Evolutionary conservation across 2,113 vertebrate genomes (phyloP).

Genomic region (Trogon surrucura): DNA sequence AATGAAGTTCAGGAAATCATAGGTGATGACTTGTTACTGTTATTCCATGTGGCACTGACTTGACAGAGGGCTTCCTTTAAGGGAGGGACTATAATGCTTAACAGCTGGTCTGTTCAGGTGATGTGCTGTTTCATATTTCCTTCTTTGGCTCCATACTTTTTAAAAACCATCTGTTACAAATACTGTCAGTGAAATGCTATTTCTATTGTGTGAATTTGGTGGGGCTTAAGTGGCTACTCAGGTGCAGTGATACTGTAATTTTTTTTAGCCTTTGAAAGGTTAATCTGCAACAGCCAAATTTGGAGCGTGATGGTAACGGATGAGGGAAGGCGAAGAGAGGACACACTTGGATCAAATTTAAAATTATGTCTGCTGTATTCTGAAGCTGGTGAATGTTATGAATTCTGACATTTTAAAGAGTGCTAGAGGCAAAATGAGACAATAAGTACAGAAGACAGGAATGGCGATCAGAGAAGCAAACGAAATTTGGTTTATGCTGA

Average conservation of each 20-base stretch:
- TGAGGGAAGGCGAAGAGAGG: not conserved
- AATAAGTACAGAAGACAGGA: not conserved
- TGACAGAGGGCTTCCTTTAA: conserved; percentile 24
- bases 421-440: not conserved
- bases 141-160: not conserved
- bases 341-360: not conserved
- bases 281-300: not conserved
- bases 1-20: conserved; percentile 82
- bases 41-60: not conserved
- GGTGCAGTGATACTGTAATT: not conserved
- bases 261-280: not conserved
- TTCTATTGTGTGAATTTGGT: not conserved
- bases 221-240: not conserved
- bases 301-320: not conserved
- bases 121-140: not conserved
- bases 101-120: not conserved
- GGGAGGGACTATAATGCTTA: not conserved
- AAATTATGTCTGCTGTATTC: not conserved
- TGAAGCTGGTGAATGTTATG: not conserved
- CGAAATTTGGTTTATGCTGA: not conserved
- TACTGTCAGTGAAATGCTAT: not conserved
- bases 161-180: not conserved
- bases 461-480: not conserved
- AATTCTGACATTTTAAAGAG: conserved; percentile 44
- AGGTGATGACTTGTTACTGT: conserved; percentile 64